Evolutionary conservation across 2,888 invertebrate genomes (phyloP), one percentile per base, ranked within the genome.

Genomic region (Trisateles emortualis): DNA sequence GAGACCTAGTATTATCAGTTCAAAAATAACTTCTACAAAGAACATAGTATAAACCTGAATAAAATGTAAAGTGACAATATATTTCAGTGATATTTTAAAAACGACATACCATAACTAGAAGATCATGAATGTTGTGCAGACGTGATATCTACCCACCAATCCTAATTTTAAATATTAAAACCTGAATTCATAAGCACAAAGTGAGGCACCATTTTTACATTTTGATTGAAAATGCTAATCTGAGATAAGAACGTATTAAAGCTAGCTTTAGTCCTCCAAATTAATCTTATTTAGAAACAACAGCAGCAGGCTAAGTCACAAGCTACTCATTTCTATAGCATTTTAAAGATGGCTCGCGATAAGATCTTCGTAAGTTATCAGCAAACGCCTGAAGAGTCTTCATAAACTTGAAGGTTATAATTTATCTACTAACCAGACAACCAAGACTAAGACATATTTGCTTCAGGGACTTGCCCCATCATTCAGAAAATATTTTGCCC

Each of bases 401-500:
- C 3, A 22, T 22, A n/a, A n/a, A n/a, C n/a, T n/a, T n/a, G n/a
- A n/a, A n/a, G n/a, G n/a, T n/a, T n/a, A n/a, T n/a, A 33, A 13
- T 3, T 22, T 14, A 40, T 8, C 19, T 22, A 2, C 19, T 30
- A 32, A 30, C 29, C 13, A 38, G 11, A 5, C 8, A 29, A 42
- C 30, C 42, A 35, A 14, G 24, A 11, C 13, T 16, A 14, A 13
- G 16, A 16, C 16, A 36, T 5, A 14, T 17, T 36, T 10, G n/a
- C 3, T 3, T 26, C 9, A 8, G 9, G 3, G 4, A 8, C 3
- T 26, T 14, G n/a, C 14, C 19, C 14, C 19, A n/a, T n/a, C 22
- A 11, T 16, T 57, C 50, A 52, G 59, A 65, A 47, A 65, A 66
- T 60, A 69, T 59, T 69, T 68, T 60, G 60, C 52, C 56, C 45